Evolutionary conservation across 1,140 invertebrate genomes (phyloP), one percentile per base, ranked within the genome.

Genomic region (Drosophila grimshawi): DNA sequence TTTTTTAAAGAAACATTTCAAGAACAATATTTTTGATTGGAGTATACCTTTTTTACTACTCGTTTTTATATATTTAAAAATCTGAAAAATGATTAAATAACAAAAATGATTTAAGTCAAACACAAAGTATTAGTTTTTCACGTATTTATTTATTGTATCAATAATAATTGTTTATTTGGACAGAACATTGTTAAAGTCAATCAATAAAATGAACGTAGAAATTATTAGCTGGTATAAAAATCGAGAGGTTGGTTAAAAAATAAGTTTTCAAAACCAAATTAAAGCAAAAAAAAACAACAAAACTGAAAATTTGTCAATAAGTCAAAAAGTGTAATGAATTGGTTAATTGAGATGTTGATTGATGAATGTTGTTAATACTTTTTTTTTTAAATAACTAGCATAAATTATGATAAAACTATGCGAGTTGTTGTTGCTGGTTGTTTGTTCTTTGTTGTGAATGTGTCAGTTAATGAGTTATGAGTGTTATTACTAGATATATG

Each of bases 351-450:
- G 46, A 57, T 19, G 19, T 19, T 19, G 19, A 19, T 19, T 19
- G 19, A 19, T 63, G 53, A 63, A 64, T 69, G 59, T 19, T 45
- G 66, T 85, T 85, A 85, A 85, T 85, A 86, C 82, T 80, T 80
- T 49, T 62, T 35, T 43, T 59, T 51, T 39, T 52, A 68, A 39
- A 62, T 73, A 61, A 68, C 60, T 76, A 88, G 55, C 46, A 74
- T 63, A 64, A 68, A 63, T 77, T 68, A 77, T 29, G 6, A 56
- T 68, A 69, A 74, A 86, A 65, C 86, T 89, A 88, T 76, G 82
- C 78, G 76, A 86, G 82, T 81, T 74, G 30, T 51, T 46, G 56
- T 61, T 61, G 45, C n/a, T 62, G 52, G 32, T 33, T 63, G 33
- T 7, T 41, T 67, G 52, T 39, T 39, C 8, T n/a, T 51, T 59